Evolutionary conservation across 2,113 vertebrate species (phyloP).

Genomic region (Brachionichthys hirsutus): DNA sequence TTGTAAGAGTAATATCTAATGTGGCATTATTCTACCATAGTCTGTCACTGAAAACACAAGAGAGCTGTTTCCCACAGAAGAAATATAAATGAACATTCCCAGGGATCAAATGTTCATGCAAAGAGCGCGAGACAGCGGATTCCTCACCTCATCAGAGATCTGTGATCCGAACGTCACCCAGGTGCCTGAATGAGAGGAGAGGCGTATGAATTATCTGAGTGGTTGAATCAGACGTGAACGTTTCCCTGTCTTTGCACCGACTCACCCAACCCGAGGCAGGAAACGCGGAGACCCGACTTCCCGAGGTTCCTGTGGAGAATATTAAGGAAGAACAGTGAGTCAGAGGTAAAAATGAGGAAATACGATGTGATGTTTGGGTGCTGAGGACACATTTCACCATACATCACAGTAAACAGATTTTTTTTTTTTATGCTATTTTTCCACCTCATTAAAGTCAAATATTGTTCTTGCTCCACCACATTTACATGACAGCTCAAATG

Average conservation of each 20-base stretch:
- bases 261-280: conserved; percentile 80
- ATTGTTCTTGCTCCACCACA: too few relatives aligned
- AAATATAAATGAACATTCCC: not conserved
- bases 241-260: conserved; percentile 21
- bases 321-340: not conserved
- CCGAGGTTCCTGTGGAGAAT: conserved; percentile 73
- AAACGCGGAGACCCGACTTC: conserved; percentile 79
- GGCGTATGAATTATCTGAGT: conserved; percentile 15
- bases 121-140: conserved; percentile 13
- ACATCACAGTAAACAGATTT: not conserved
- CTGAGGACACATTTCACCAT: not conserved
- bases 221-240: conserved; percentile 1
- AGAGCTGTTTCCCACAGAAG: conserved; percentile 3
- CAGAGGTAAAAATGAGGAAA: not conserved
- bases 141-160: conserved; percentile 89
- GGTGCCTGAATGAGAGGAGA: conserved; percentile 78
- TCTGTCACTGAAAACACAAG: not conserved
- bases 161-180: conserved; percentile 94
- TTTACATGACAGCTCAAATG: too few relatives aligned
- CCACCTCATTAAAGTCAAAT: too few relatives aligned
- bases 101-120: not conserved
- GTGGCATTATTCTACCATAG: not conserved
- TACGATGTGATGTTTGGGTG: not conserved
- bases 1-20: conserved; percentile 15
- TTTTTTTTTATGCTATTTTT: too few relatives aligned